These are phyloP conservation scores for Cephonodes hylas DNA, from an alignment of 2,888 invertebrate genomes.

Conservation along the genomic window DNA sequence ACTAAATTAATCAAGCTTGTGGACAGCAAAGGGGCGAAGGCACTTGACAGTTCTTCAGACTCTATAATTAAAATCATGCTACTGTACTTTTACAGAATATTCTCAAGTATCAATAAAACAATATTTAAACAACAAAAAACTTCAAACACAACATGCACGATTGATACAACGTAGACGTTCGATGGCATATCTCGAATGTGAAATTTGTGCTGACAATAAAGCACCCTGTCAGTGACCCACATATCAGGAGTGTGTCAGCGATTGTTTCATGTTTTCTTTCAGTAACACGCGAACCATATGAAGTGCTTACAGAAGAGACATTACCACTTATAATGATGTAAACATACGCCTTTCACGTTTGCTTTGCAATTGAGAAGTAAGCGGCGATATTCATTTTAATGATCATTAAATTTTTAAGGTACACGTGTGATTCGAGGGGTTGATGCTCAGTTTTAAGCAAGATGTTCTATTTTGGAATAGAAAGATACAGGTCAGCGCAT, in stretches of 20 bases:
- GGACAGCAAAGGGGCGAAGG: too few relatives aligned
- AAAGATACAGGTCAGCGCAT: background rate
- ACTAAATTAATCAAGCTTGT: too few relatives aligned
- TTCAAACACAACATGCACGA: background rate
- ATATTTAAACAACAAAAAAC: background rate
- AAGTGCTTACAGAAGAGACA: background rate
- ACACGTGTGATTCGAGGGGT: background rate
- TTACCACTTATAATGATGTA: constrained; percentile 2
- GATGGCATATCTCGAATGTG: background rate
- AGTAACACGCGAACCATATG: background rate
- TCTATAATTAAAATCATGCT: too few relatives aligned
- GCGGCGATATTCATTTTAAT: background rate
- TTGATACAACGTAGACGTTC: background rate
- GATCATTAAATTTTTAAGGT: constrained; percentile 8
- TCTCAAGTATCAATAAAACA: too few relatives aligned
- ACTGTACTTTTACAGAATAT: too few relatives aligned
- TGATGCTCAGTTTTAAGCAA: background rate
- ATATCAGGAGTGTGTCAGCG: background rate
- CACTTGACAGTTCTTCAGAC: too few relatives aligned
- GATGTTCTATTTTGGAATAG: background rate
- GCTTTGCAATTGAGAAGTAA: background rate
- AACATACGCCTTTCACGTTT: background rate
- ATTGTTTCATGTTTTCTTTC: constrained; percentile 1
- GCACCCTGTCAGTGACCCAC: background rate
- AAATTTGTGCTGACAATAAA: constrained; percentile 10